Conservation (phyloP, 2,113 vertebrate genomes). For the Halichoeres trimaculatus region DNA sequence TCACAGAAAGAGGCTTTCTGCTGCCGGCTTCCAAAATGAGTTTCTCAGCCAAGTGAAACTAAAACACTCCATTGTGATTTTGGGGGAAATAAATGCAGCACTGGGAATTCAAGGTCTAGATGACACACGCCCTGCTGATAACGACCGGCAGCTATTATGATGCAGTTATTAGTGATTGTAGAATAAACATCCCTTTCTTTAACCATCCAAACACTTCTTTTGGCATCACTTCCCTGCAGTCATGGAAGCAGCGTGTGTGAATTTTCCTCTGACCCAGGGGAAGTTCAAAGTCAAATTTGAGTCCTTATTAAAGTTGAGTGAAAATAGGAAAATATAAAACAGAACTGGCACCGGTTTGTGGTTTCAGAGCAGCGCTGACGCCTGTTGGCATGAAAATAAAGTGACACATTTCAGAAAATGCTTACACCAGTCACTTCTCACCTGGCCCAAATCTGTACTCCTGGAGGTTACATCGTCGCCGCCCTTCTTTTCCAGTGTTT, state of each 20-base stretch:
- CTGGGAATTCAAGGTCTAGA: constrained; percentile 28
- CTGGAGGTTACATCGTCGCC: constrained; percentile 85
- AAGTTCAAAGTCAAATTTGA: constrained; percentile 17
- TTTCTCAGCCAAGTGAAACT: constrained; percentile 14
- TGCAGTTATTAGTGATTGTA: constrained; percentile 38
- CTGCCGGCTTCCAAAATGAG: constrained; percentile 49
- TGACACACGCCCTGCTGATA: constrained; percentile 36
- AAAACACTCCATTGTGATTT: constrained; percentile 42
- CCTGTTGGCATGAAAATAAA: constrained; percentile 41
- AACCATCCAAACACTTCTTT: constrained; percentile 15
- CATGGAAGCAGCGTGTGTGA: background rate
- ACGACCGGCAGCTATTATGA: constrained; percentile 29
- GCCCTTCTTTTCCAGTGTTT: constrained; percentile 88
- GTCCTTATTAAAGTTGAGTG: constrained; percentile 22
- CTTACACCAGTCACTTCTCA: constrained; percentile 73
- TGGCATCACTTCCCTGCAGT: constrained; percentile 41
- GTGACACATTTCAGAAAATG: constrained; percentile 25
- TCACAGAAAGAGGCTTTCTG: constrained; percentile 26
- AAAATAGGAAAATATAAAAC: constrained; percentile 20
- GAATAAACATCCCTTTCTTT: constrained; percentile 25
- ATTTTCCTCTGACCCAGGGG: constrained; percentile 10
- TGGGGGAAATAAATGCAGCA: constrained; percentile 22
- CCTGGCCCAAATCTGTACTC: constrained; percentile 82
- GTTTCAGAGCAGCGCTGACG: constrained; percentile 31
- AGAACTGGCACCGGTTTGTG: constrained; percentile 15